Percentiles rank a stretch among this genome's conserved stretches.
phyloP scores from a whole-genome alignment of 1,140 invertebrate genomes.

The Drosophila nannoptera region DNA sequence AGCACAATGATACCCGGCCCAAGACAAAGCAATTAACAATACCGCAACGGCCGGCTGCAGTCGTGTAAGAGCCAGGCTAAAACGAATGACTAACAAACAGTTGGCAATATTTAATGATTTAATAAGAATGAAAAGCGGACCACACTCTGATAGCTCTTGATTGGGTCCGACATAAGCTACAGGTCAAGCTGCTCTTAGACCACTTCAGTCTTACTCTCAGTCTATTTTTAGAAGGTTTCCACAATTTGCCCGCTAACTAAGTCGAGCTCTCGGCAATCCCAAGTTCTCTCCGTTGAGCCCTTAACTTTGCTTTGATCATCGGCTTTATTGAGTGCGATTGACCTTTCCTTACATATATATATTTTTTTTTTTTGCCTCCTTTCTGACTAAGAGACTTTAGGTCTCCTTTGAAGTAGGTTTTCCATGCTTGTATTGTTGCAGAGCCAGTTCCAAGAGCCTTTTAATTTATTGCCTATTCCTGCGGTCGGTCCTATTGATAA shows the following conservation, averaged over 20 bases:
- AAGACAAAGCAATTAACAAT: constrained; percentile 35
- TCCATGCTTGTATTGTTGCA: constrained; percentile 15
- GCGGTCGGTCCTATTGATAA: constrained; percentile 55
- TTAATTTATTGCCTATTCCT: constrained; percentile 62
- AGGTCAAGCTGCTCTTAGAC: too few species aligned
- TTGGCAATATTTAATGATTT: too few species aligned
- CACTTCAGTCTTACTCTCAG: too few species aligned
- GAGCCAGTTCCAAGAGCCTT: constrained; percentile 27
- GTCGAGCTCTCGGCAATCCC: background rate
- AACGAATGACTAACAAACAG: background rate
- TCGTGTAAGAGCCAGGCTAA: background rate
- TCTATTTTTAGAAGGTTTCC: too few species aligned
- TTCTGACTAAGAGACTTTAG: constrained; percentile 29
- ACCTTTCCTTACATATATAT: background rate
- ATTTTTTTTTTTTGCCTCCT: background rate
- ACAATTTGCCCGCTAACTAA: too few species aligned
- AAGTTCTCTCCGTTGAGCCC: constrained; percentile 16
- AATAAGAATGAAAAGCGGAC: too few species aligned
- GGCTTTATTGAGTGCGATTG: constrained; percentile 10
- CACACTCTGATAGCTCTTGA: too few species aligned
- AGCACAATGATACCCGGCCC: constrained; percentile 24
- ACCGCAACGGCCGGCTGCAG: background rate
- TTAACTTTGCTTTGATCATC: constrained; percentile 14
- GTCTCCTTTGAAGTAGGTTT: constrained; percentile 59
- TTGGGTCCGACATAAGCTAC: too few species aligned